Conservation (phyloP, 2,888 invertebrate species). For the Aethes cnicana region DNA sequence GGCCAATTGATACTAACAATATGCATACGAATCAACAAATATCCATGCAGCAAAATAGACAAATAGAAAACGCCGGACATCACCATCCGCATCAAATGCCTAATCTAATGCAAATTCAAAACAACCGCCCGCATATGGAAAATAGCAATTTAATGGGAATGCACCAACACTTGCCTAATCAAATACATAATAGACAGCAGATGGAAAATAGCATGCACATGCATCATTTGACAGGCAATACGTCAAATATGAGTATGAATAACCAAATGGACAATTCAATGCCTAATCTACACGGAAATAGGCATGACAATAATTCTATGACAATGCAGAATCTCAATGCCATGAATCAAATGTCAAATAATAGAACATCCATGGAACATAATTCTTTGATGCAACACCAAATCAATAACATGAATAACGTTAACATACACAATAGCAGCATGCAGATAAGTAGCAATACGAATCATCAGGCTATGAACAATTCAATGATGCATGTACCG, state of each 20-base stretch:
- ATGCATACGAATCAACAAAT: conserved; percentile 74
- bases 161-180: conserved; percentile 71
- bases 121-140: conserved; percentile 66
- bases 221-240: conserved; percentile 70
- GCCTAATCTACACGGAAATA: conserved; percentile 64
- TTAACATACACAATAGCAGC: conserved; percentile 68
- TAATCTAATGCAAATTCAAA: conserved; percentile 74
- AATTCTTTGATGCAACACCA: conserved; percentile 73
- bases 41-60: conserved; percentile 69
- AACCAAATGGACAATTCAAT: conserved; percentile 69
- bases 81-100: conserved; percentile 77
- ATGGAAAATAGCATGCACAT: conserved; percentile 71
- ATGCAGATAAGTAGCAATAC: conserved; percentile 70
- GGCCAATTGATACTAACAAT: conserved; percentile 64
- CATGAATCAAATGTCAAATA: conserved; percentile 72
- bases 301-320: conserved; percentile 69
- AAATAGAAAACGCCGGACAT: conserved; percentile 64
- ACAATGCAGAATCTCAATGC: conserved; percentile 68
- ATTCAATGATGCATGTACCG: conserved; percentile 68
- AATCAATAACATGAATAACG: conserved; percentile 67
- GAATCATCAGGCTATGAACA: conserved; percentile 67
- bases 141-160: conserved; percentile 68
- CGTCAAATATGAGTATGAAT: conserved; percentile 58
- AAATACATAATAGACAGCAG: conserved; percentile 73
- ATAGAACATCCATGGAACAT: conserved; percentile 69